A percentile compares a stretch with the other conserved stretches of the same genome.
Evolutionary conservation across 2,888 invertebrate species (phyloP).

Genomic region (Rhagophthalmus giganteus): DNA sequence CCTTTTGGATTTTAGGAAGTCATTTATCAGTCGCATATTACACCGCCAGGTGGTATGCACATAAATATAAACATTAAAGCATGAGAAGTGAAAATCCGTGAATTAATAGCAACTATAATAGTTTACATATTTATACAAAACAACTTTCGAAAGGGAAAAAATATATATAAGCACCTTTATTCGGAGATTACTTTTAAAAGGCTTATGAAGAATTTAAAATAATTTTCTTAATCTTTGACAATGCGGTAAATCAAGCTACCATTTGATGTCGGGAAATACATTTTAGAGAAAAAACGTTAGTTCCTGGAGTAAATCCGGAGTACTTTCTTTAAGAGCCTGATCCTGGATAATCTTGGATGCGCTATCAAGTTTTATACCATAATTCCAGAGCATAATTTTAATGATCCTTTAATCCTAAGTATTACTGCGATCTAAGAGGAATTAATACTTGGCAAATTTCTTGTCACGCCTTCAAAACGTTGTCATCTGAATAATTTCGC

Average conservation of each 20-base stretch:
- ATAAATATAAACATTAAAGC: constrained; percentile 41
- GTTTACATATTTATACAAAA: no score
- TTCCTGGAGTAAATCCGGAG: constrained; percentile 44
- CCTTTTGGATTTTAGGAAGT: constrained; percentile 56
- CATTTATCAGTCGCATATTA: constrained; percentile 54
- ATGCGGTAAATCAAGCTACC: constrained; percentile 19
- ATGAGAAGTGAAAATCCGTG: not conserved
- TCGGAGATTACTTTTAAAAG: no score
- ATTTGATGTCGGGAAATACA: constrained; percentile 18
- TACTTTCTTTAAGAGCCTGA: constrained; percentile 53
- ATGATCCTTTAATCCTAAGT: constrained; percentile 56
- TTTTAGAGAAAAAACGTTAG: constrained; percentile 19
- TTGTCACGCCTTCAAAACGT: constrained; percentile 50
- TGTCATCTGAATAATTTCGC: constrained; percentile 40
- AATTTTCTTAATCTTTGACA: constrained; percentile 20
- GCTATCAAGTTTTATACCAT: constrained; percentile 58
- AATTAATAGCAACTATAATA: constrained; percentile 6
- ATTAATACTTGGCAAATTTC: constrained; percentile 54
- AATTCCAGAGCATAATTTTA: constrained; percentile 58
- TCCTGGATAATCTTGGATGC: constrained; percentile 57
- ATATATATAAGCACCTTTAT: no score
- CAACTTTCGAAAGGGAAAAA: no score
- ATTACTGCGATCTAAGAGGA: constrained; percentile 56
- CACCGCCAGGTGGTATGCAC: constrained; percentile 52
- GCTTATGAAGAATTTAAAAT: no score